Evolutionary conservation across 2,797 vertebrate species (phyloP).

Genomic region (Lepidocolaptes lacrymiger): DNA sequence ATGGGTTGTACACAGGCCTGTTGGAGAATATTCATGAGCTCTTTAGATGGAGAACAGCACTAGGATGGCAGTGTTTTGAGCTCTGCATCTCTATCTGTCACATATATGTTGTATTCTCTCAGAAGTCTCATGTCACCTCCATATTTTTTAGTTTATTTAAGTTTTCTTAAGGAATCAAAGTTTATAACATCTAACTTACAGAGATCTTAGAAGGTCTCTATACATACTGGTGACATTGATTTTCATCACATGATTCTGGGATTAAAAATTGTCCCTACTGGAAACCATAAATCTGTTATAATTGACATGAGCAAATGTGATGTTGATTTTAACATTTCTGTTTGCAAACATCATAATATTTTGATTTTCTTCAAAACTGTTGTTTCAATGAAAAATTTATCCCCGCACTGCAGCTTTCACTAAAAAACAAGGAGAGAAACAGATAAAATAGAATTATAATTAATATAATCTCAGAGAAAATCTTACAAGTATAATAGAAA

Average conservation of each 20-base stretch:
- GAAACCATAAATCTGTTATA: background rate
- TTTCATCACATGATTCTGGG: background rate
- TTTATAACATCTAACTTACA: background rate
- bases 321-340: background rate
- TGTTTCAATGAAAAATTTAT: background rate
- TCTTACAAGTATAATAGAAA: background rate
- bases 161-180: background rate
- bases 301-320: background rate
- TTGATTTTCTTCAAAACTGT: background rate
- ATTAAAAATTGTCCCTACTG: background rate
- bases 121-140: rapidly evolving
- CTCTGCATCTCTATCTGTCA: background rate
- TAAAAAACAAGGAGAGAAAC: background rate
- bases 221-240: background rate
- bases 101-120: no score
- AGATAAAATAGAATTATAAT: background rate
- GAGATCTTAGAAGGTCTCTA: background rate
- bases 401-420: background rate
- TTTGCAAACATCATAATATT: background rate
- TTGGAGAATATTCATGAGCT: background rate
- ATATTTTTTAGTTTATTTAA: background rate
- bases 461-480: background rate
- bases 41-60: background rate
- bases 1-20: rapidly evolving
- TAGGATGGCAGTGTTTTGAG: background rate